Percentiles rank a stretch among this genome's conserved stretches.
Evolutionary conservation across 2,113 vertebrate genomes (phyloP).

Genomic region (Spermophilus dauricus): DNA sequence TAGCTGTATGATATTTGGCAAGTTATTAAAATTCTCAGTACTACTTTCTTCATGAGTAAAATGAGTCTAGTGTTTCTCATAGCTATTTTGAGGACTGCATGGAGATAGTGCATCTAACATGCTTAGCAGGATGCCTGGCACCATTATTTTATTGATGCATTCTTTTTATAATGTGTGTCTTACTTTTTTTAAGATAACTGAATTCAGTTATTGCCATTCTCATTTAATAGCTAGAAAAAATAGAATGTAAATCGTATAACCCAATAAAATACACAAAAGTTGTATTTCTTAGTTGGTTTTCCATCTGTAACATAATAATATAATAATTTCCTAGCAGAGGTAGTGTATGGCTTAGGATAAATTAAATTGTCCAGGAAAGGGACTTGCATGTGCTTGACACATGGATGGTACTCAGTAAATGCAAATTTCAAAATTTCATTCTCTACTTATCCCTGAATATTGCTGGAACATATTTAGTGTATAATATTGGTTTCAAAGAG

Average conservation of each 20-base stretch:
- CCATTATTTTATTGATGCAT: neutral
- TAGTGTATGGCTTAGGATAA: neutral
- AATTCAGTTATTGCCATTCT: neutral
- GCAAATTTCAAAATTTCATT: neutral
- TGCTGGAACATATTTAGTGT: neutral
- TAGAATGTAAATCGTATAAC: neutral
- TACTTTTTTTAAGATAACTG: neutral
- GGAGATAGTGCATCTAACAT: neutral
- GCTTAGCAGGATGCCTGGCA: neutral
- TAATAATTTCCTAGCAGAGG: neutral
- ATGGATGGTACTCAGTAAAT: neutral
- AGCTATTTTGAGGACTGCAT: neutral
- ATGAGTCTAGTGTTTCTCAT: neutral
- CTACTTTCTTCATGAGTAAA: neutral
- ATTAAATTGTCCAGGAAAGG: neutral
- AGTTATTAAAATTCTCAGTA: neutral
- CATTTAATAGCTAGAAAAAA: neutral
- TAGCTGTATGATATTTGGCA: neutral
- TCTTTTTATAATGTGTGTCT: neutral
- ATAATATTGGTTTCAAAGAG: slow-evolving; percentile 15
- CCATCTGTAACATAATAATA: neutral
- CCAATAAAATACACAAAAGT: neutral
- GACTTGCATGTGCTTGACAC: neutral
- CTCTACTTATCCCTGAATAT: neutral
- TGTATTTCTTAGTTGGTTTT: slow-evolving; percentile 6